phyloP scores from a whole-genome alignment of 2,797 vertebrate species.

The Catamblyrhynchus diadema region DNA sequence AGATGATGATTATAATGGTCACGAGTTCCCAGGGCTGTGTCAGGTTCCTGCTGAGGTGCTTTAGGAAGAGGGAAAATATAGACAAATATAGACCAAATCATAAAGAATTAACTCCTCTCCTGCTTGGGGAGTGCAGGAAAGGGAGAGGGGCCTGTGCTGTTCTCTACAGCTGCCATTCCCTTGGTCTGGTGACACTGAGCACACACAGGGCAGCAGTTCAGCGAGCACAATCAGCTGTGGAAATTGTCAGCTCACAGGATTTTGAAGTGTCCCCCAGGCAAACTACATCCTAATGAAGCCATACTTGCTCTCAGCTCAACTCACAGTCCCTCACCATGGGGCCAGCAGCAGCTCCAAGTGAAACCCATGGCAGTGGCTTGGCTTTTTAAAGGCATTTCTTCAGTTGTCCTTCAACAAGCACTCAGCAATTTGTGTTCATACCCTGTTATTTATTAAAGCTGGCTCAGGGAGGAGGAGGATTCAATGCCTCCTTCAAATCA shows the following conservation, averaged over 20 bases:
- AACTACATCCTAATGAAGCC: neutral
- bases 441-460: constrained; percentile 19
- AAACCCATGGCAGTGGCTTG: neutral
- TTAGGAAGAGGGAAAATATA: neutral
- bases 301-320: neutral
- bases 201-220: neutral
- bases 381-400: neutral
- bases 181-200: neutral
- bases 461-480: neutral
- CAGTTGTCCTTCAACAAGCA: constrained; percentile 27
- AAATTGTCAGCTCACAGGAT: neutral
- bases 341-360: neutral
- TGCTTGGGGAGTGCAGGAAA: neutral
- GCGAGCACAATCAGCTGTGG: neutral
- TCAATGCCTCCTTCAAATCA: constrained; percentile 25
- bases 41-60: neutral
- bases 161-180: accelerated
- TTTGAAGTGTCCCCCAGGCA: constrained; percentile 34
- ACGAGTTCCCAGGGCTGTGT: neutral
- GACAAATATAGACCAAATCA: neutral
- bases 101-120: neutral
- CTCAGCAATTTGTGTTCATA: constrained; percentile 44
- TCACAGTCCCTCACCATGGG: neutral
- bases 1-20: neutral
- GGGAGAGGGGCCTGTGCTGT: neutral